A percentile compares a stretch with the other conserved stretches of the same genome.
These are phyloP conservation scores for Brachypalpus laphriformis DNA, from an alignment of 2,888 invertebrate genomes.

Conservation along the genomic window DNA sequence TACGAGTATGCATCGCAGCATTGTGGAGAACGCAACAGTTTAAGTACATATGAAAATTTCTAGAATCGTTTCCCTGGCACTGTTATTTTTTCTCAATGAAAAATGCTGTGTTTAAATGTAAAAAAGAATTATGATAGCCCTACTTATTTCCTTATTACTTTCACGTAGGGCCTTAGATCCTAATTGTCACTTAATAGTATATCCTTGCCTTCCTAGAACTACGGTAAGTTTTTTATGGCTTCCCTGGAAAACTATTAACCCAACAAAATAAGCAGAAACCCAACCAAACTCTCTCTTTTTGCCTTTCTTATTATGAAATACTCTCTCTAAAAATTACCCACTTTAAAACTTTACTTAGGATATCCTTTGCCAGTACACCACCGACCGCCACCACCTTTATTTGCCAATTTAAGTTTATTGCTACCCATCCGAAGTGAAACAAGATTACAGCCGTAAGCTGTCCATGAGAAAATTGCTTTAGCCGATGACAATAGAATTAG, in stretches of 20 bases:
- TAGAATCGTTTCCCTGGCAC: too few species aligned
- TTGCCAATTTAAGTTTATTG: slow-evolving; percentile 68
- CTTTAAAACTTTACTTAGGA: not conserved
- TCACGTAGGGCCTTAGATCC: too few species aligned
- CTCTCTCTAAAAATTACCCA: not conserved
- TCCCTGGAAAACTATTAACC: not conserved
- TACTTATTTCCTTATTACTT: too few species aligned
- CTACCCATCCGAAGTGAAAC: slow-evolving; percentile 44
- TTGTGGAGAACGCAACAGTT: too few species aligned
- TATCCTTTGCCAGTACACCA: not conserved
- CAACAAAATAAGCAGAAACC: not conserved
- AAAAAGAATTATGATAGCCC: too few species aligned
- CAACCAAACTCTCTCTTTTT: not conserved
- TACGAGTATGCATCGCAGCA: too few species aligned
- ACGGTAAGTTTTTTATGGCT: not conserved
- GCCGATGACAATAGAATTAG: slow-evolving; percentile 57
- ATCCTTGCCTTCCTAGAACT: not conserved
- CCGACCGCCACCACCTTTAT: slow-evolving; percentile 66
- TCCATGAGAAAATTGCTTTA: slow-evolving; percentile 56
- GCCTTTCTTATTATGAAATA: not conserved
- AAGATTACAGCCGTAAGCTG: slow-evolving; percentile 62
- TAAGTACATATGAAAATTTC: too few species aligned
- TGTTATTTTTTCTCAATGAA: too few species aligned
- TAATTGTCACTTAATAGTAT: not conserved
- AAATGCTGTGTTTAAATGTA: too few species aligned